phyloP scores from a whole-genome alignment of 2,797 vertebrate species.

The Novumbra hubbsi region DNA sequence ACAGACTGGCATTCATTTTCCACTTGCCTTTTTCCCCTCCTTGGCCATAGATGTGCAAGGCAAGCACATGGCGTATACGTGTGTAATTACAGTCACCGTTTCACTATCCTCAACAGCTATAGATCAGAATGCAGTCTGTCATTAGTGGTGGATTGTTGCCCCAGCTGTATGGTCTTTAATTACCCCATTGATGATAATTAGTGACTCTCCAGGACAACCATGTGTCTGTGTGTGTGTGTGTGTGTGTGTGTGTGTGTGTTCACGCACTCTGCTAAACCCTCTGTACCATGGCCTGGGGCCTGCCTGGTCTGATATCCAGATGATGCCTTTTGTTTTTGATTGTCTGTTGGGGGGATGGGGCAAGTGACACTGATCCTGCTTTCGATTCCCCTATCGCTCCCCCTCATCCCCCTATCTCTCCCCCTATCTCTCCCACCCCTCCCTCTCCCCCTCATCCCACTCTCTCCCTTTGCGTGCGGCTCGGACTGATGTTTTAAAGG shows the following conservation, averaged over 20 bases:
- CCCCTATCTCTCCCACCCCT: slow-evolving; percentile 5
- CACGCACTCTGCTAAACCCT: neutral
- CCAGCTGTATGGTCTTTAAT: slow-evolving; percentile 54
- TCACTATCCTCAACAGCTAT: slow-evolving; percentile 19
- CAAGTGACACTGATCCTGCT: slow-evolving; percentile 11
- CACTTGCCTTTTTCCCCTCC: slow-evolving; percentile 9
- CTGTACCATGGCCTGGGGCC: slow-evolving; percentile 1
- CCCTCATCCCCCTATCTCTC: slow-evolving; percentile 30
- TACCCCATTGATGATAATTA: slow-evolving; percentile 52
- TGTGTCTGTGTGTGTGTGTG: neutral
- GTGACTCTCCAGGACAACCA: slow-evolving; percentile 27
- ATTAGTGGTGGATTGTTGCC: slow-evolving; percentile 29
- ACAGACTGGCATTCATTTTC: slow-evolving; percentile 22
- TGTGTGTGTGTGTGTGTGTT: neutral
- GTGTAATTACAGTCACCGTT: slow-evolving; percentile 26
- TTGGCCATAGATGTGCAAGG: neutral
- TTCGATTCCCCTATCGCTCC: neutral
- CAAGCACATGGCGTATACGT: neutral
- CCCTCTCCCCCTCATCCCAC: too few relatives aligned
- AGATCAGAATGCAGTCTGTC: slow-evolving; percentile 6
- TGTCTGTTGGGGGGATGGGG: slow-evolving; percentile 27
- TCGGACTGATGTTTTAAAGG: slow-evolving; percentile 59
- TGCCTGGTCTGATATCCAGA: slow-evolving; percentile 34
- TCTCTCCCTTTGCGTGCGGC: slow-evolving; percentile 43
- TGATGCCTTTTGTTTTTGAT: slow-evolving; percentile 39